Conservation (phyloP, 2,797 vertebrate genomes). For the Loris lydekkerianus region DNA sequence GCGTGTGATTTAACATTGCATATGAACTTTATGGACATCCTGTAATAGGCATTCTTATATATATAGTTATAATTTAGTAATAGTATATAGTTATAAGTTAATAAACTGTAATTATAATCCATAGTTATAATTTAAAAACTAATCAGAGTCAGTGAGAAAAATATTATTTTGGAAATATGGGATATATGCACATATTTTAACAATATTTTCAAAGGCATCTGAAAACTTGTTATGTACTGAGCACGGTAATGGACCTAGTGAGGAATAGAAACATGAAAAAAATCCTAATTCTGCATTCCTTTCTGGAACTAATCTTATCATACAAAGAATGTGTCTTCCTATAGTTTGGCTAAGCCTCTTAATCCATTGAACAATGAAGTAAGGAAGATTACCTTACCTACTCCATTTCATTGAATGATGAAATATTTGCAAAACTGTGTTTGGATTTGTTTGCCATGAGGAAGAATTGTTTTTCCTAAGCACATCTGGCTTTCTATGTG, state of each 20-base stretch:
- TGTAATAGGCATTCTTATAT: no score
- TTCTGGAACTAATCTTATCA: background rate
- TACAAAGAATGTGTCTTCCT: background rate
- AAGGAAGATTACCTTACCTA: background rate
- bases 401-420: background rate
- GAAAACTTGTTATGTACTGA: background rate
- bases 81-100: no score
- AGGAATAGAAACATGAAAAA: background rate
- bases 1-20: no score
- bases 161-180: background rate
- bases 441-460: background rate
- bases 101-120: no score
- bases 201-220: background rate
- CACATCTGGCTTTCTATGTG: background rate
- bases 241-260: background rate
- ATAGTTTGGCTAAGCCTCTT: conserved; percentile 2
- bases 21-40: no score
- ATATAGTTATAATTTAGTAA: no score
- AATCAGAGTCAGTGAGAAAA: background rate
- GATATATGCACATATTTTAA: background rate
- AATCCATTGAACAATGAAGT: background rate
- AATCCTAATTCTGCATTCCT: background rate
- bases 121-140: background rate
- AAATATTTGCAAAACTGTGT: background rate
- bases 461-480: background rate